These are phyloP conservation scores for Andrena hattorfiana DNA, from an alignment of 2,888 invertebrate genomes.

Conservation along the genomic window DNA sequence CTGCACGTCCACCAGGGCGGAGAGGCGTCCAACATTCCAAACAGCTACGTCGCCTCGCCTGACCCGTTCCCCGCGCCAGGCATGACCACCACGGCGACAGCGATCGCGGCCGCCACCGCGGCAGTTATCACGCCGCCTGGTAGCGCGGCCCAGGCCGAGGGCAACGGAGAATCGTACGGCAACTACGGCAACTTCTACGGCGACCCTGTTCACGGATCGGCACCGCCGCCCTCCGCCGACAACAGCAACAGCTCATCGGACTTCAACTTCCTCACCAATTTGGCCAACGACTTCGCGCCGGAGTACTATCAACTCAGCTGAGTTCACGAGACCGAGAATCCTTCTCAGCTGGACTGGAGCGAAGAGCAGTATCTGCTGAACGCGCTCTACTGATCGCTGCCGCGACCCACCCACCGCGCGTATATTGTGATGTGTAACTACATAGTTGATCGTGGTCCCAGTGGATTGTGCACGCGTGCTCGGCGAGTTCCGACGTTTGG, in stretches of 20 bases:
- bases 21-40: conserved; percentile 86
- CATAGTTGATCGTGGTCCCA: neutral
- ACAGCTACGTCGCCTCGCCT: conserved; percentile 84
- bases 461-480: conserved; percentile 6
- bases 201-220: conserved; percentile 85
- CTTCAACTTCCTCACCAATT: conserved; percentile 96
- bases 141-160: conserved; percentile 87
- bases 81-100: conserved; percentile 84
- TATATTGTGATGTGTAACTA: conserved; percentile 33
- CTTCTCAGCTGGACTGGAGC: conserved; percentile 81
- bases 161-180: conserved; percentile 88
- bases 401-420: neutral
- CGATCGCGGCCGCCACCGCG: conserved; percentile 85
- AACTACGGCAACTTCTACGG: conserved; percentile 90
- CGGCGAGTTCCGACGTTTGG: neutral
- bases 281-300: conserved; percentile 96
- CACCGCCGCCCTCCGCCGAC: conserved; percentile 87
- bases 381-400: conserved; percentile 77
- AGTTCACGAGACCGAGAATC: conserved; percentile 82
- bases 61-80: conserved; percentile 86
- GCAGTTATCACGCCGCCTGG: conserved; percentile 88
- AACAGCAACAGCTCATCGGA: conserved; percentile 97
- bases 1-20: conserved; percentile 84
- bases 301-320: conserved; percentile 94
- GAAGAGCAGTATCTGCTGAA: conserved; percentile 83